Percentiles rank a stretch among this genome's conserved stretches.
These are phyloP conservation scores for Narcine bancroftii DNA, from an alignment of 2,113 vertebrate species.

Conservation along the genomic window DNA sequence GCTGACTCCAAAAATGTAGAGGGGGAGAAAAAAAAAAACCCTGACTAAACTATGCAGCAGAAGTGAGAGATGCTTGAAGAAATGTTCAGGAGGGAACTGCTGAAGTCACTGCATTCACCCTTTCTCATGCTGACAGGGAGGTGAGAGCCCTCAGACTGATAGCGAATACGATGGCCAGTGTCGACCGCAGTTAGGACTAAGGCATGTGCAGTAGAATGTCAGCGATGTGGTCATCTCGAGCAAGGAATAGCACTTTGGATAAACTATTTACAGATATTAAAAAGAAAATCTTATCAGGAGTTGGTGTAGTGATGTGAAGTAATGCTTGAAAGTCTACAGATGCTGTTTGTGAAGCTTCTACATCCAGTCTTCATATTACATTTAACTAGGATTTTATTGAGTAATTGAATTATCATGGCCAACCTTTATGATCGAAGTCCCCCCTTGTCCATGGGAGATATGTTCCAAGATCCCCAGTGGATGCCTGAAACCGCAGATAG, in stretches of 20 bases:
- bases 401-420: constrained; percentile 31
- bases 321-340: neutral
- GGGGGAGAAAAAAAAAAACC: no score
- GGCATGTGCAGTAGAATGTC: neutral
- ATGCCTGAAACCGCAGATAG: no score
- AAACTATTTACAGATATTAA: constrained; percentile 7
- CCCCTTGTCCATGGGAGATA: no score
- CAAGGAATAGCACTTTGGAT: neutral
- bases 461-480: no score
- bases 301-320: no score
- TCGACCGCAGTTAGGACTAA: neutral
- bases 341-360: neutral
- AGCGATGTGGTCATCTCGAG: neutral
- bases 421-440: no score
- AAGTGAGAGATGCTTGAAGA: neutral
- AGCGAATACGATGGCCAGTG: neutral
- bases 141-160: neutral
- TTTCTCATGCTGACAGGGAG: neutral
- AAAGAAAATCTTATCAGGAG: constrained; percentile 1
- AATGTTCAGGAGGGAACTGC: neutral
- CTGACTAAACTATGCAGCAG: neutral
- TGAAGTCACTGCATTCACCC: neutral
- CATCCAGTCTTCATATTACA: constrained; percentile 22
- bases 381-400: constrained; percentile 22
- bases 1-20: neutral